A percentile compares a stretch with the other conserved stretches of the same genome.
Evolutionary conservation across 2,888 invertebrate genomes (phyloP).

Genomic region (Sicus ferrugineus): DNA sequence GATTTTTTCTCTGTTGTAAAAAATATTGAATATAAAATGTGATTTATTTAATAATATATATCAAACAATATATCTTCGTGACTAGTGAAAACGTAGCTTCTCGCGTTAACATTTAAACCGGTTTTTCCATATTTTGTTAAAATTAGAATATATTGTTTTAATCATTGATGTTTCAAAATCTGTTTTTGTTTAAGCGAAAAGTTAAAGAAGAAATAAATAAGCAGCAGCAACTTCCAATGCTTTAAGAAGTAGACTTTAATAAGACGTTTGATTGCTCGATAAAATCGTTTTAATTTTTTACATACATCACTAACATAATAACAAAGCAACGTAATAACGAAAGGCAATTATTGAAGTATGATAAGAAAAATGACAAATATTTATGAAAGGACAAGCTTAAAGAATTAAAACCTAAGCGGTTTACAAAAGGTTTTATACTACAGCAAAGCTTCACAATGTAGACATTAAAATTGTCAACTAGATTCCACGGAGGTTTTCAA

Average conservation of each 20-base stretch:
- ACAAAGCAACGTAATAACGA: too few species aligned
- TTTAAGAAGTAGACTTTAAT: background rate
- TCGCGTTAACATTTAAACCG: background rate
- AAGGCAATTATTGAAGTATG: too few species aligned
- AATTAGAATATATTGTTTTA: constrained; percentile 10
- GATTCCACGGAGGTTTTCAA: too few species aligned
- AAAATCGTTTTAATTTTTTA: background rate
- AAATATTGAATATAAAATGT: constrained; percentile 31
- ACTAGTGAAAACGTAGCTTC: background rate
- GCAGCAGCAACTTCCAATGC: background rate
- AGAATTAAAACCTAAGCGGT: too few species aligned
- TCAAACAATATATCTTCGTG: background rate
- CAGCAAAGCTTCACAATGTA: too few species aligned
- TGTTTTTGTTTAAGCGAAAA: constrained; percentile 1
- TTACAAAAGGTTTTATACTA: too few species aligned
- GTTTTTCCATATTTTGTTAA: constrained; percentile 15
- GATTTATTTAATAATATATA: constrained; percentile 30
- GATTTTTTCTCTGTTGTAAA: constrained; percentile 13
- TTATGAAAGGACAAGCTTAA: too few species aligned
- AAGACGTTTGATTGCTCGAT: background rate
- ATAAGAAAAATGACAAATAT: too few species aligned
- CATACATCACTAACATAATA: background rate
- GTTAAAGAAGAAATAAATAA: background rate
- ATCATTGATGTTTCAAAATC: constrained; percentile 10
- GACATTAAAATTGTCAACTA: too few species aligned